A percentile compares a stretch with the other conserved stretches of the same genome.
These are phyloP conservation scores for Cephus cinctus DNA, from an alignment of 1,140 invertebrate species.

Conservation along the genomic window DNA sequence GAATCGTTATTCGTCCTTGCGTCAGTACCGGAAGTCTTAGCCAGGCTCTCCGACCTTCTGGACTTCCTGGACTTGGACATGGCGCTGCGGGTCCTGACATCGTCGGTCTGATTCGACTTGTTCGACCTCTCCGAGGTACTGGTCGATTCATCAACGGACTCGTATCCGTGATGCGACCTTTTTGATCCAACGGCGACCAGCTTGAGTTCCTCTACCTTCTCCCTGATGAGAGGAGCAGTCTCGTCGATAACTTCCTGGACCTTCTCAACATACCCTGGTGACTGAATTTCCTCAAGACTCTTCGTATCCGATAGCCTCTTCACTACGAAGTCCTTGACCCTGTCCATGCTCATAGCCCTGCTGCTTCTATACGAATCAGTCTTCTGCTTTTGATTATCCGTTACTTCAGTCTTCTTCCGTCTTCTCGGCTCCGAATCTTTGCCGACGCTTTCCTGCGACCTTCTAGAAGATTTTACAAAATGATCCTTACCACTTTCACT, in stretches of 20 bases:
- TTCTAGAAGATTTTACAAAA: too few relatives aligned
- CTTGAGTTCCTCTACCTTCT: slow-evolving; percentile 36
- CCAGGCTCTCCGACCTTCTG: slow-evolving; percentile 5
- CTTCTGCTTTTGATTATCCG: slow-evolving; percentile 3
- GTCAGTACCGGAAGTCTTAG: neutral
- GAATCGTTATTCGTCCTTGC: slow-evolving; percentile 18
- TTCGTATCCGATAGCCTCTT: slow-evolving; percentile 29
- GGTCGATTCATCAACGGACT: slow-evolving; percentile 2
- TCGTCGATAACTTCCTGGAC: slow-evolving; percentile 42
- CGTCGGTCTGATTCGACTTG: slow-evolving; percentile 6
- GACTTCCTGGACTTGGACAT: neutral
- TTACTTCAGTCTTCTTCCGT: slow-evolving; percentile 2
- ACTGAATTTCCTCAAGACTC: slow-evolving; percentile 39
- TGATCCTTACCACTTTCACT: slow-evolving; percentile 14
- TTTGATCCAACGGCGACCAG: slow-evolving; percentile 1
- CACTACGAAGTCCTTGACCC: slow-evolving; percentile 32
- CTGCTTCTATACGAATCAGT: slow-evolving; percentile 6
- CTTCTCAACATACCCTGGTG: slow-evolving; percentile 37
- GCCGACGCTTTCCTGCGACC: slow-evolving; percentile 1
- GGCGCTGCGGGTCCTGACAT: neutral
- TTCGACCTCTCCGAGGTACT: neutral
- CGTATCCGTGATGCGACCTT: neutral
- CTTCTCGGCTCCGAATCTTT: neutral
- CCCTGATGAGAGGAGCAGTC: slow-evolving; percentile 35
- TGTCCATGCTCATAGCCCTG: slow-evolving; percentile 28